Base-by-base conservation (phyloP, 2,113 vertebrate species). In the Triplophysa dalaica region DNA sequence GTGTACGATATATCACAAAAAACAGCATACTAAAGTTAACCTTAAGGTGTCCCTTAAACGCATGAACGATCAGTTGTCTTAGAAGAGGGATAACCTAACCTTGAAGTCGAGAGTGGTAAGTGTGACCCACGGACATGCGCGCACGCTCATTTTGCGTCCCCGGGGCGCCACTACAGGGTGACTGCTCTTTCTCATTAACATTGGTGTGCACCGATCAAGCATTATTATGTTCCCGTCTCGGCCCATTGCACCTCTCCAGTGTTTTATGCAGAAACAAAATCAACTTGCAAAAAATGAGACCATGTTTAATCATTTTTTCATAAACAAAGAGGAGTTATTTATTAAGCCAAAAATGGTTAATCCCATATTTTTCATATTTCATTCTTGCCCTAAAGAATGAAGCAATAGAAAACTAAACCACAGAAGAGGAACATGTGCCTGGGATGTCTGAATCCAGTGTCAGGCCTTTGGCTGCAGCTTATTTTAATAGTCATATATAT, bases 171-270 rank as follows among this genome's bases (percentile, higher is more conserved):
- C 66, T 29, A 19, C 66, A 45, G 74, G 65, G 56, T 38, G 58
- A 70, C 68, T 70, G 56, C 41, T 56, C 56, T 69, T 76, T 54
- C 80, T 75, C 80, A 77, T 77, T 81, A 81, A 70, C 66, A 77
- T 69, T 75, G 68, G 56, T 68, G 24, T 16, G 54, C 14, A 50
- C 66, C 38, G 7, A 81, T 77, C 58, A 77, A 56, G 80, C 66
- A 61, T 75, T 38, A 70, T 81, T 64, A 77, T 70, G 70, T 81
- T 70, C 58, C 19, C 14, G 54, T 50, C 66, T 61, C 58, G 29
- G 26, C 58, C 74, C 26, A 29, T 29, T 69, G n/a, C 45, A 48
- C 43, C 50, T 58, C 58, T 22, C n/a, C 17, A 26, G 54, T 7
- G n/a, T 79, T 79, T 78, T 68, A 78, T 60, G 77, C 13, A 79